Base-by-base conservation (phyloP, 1,140 invertebrate genomes). In the Spodoptera litura region DNA sequence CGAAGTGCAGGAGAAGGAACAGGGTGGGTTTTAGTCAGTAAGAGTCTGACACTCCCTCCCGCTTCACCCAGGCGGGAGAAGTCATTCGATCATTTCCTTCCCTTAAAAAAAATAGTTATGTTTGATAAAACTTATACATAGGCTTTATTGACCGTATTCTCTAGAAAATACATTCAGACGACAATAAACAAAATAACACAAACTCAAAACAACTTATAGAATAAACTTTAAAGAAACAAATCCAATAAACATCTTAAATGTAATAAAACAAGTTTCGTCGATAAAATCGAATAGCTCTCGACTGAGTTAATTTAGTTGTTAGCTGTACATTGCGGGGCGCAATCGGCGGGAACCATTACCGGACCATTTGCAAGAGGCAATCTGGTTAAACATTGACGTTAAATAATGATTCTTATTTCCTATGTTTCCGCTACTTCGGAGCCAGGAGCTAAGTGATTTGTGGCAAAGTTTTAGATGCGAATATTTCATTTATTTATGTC, bases 351-450 rank as follows among this genome's bases (percentile, higher is more conserved):
- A 83, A 90, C 90, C 91, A 92, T 93, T 93, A 93, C 90, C 92
- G 92, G 89, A 78, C 89, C 88, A 92, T 92, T 93, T 91, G 88
- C 86, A 79, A 82, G 83, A 83, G 31, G 83, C 88, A 92, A 92
- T 90, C 87, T 86, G 81, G 91, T 92, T 92, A 89, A 89, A 90
- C 88, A 91, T 89, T 91, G 91, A 92, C 91, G 85, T 90, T 92
- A 92, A 93, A 92, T 93, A 93, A 93, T 92, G 90, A 92, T 92
- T 92, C 81, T 81, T 90, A 92, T 92, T 93, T 92, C 91, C 92
- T 79, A 80, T 64, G 76, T 64, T 80, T 74, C 81, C 80, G 74
- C 15, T 13, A 15, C 49, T 78, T 51, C 58, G 49, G 27, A 27
- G 62, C 12, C 12, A 20, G 68, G 11, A 25, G 61, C 55, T 77